Base-by-base conservation (phyloP, 2,113 vertebrate species). In the Girardinichthys multiradiatus region DNA sequence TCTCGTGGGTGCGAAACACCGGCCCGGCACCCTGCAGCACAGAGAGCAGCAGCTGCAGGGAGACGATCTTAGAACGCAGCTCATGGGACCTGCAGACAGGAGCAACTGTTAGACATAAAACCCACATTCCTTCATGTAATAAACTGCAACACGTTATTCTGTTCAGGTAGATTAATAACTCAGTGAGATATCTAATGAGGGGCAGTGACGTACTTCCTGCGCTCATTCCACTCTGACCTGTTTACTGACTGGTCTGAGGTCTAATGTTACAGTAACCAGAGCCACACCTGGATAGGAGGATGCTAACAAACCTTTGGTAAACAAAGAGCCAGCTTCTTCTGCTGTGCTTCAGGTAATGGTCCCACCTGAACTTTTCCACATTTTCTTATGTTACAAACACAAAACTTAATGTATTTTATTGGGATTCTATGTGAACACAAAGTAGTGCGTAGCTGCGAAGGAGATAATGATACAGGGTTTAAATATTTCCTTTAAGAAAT, bases 21-120 rank as follows among this genome's bases (percentile, higher is more conserved):
- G 97, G 96, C 15, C 98, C 98, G 0, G 98, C 98, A 0, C 96
- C 96, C 91, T 99, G 98, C 75, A 99, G 91, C 76, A 99, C 97
- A 0, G 98, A 99, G 21, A 99, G 95, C 67, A 99, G 94, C 60
- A 99, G 94, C 93, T 99, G 98, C 62, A 99, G 94, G 39, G 98
- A 99, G 4, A 99, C 96, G 33, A 99, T 93, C 91, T 99, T 99
- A 39, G 98, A 99, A 21, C 98, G 96, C 64, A 99, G 70, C 77
- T 99, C 98, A 15, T 99, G 98, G 31, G 98, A 99, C 85, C 98
- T 99, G 88, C 66, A 74, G 76, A 75, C 35, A 29, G 63, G 26
- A 76, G 8, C 26, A 21, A 60, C 1, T 0, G 4, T 14, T 39
- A 33, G 31, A 6, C 31, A 1, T 8, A 60, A n/a, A 19, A 60